Conservation (phyloP, 2,797 vertebrate species). For the Mastacembelus armatus region DNA sequence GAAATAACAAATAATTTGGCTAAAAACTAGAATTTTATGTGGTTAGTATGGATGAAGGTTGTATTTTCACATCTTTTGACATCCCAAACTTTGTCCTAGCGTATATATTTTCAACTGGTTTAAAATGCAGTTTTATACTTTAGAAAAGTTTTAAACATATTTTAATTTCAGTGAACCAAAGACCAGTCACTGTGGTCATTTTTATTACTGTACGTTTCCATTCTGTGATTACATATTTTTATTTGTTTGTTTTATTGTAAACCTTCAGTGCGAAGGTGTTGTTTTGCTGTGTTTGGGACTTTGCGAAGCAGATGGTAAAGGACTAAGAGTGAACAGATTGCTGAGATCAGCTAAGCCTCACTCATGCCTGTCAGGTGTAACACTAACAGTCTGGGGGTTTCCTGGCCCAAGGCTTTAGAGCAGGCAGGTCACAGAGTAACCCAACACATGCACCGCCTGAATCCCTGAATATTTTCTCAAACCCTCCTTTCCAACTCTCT, state of each 20-base stretch:
- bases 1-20: too few species aligned
- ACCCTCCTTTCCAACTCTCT: slow-evolving; percentile 3
- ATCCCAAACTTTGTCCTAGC: background rate
- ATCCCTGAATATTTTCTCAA: slow-evolving; percentile 44
- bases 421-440: slow-evolving; percentile 53
- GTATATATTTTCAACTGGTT: too few species aligned
- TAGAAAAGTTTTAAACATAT: background rate
- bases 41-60: background rate
- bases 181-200: too few species aligned
- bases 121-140: too few species aligned
- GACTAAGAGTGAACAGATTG: slow-evolving; percentile 32
- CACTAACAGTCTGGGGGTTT: slow-evolving; percentile 51
- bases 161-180: slow-evolving; percentile 21
- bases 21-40: background rate
- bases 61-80: background rate
- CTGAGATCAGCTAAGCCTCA: slow-evolving; percentile 49
- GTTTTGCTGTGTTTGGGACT: slow-evolving; percentile 16
- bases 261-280: too few species aligned
- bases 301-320: slow-evolving; percentile 24
- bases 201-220: slow-evolving; percentile 4
- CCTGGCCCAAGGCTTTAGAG: slow-evolving; percentile 40
- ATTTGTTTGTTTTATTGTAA: too few species aligned
- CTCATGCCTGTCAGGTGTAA: slow-evolving; percentile 66
- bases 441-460: slow-evolving; percentile 47
- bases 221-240: slow-evolving; percentile 7